Base-by-base conservation (phyloP, 2,888 invertebrate genomes). In the Drosophila niveifrons region DNA sequence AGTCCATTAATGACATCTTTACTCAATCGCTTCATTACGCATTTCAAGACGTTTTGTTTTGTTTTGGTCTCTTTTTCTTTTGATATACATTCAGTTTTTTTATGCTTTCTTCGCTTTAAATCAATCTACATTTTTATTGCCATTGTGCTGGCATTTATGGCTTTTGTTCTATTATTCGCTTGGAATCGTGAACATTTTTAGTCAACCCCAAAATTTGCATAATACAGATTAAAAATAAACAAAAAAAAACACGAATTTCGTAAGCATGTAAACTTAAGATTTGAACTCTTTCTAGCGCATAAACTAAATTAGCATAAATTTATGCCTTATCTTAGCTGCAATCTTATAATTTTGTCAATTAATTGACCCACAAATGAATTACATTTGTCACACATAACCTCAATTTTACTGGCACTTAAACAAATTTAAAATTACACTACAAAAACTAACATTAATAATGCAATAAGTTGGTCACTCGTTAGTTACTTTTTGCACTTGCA, bases 21-120 rank as follows among this genome's bases (percentile, higher is more conserved):
- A 31, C 17, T 17, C n/a, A 56, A 18, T 56, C 18, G 13, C 44
- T 56, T 56, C 31, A 56, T 56, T 34, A 46, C 10, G n/a, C 55
- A 44, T 31, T 43, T 29, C 8, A 11, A 17, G 53, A 43, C 11
- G 8, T 6, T 17, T 36, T 4, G 36, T 36, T 23, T 23, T 1
- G 15, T 18, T 15, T 43, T 44, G 31, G 3, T n/a, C 29, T 23
- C 41, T 46, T 11, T 46, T 46, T 47, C 13, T 31, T 31, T n/a
- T 18, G n/a, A 23, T 11, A 1, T 8, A 41, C 23, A 23, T 23
- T 23, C 23, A 23, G 23, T 41, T 9, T 28, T 36, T 28, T 15
- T 10, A 41, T 31, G n/a, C 18, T 34, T 31, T 13, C 29, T 7
- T 31, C 10, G 31, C 10, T 17, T 44, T 34, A n/a, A 18, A n/a